These are phyloP conservation scores for Saccostrea cuccullata DNA, from an alignment of 1,140 invertebrate species.

Conservation along the genomic window DNA sequence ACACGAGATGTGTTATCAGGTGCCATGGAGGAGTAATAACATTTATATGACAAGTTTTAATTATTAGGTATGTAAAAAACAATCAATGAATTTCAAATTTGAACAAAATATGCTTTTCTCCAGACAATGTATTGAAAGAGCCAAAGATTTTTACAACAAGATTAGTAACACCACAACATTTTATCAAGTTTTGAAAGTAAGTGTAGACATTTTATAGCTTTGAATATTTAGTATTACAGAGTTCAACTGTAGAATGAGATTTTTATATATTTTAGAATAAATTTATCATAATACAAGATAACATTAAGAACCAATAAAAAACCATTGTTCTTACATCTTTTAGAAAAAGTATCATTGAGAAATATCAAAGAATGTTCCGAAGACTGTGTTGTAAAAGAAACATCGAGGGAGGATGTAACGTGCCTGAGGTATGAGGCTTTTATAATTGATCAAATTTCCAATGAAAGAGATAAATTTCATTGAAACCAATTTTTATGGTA, in stretches of 20 bases:
- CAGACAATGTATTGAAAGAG: background rate
- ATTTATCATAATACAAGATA: background rate
- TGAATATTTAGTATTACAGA: too few relatives aligned
- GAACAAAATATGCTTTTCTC: background rate
- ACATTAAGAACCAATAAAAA: background rate
- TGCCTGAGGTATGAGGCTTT: too few relatives aligned
- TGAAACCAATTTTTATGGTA: too few relatives aligned
- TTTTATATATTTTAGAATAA: background rate
- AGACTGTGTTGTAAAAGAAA: background rate
- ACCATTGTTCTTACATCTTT: background rate
- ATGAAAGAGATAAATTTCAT: background rate
- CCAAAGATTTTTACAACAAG: background rate
- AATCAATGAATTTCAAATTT: too few relatives aligned
- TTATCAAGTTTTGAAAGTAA: too few relatives aligned
- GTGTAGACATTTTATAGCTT: too few relatives aligned
- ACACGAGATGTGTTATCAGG: too few relatives aligned
- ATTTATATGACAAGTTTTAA: too few relatives aligned
- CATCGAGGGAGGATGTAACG: background rate
- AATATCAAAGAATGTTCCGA: background rate
- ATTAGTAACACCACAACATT: background rate
- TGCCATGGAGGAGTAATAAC: too few relatives aligned
- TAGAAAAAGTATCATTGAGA: background rate
- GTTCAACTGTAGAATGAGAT: too few relatives aligned
- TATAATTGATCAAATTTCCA: background rate
- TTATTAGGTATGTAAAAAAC: too few relatives aligned